phyloP scores from a whole-genome alignment of 2,797 vertebrate genomes.

The Lutjanus campechanus region DNA sequence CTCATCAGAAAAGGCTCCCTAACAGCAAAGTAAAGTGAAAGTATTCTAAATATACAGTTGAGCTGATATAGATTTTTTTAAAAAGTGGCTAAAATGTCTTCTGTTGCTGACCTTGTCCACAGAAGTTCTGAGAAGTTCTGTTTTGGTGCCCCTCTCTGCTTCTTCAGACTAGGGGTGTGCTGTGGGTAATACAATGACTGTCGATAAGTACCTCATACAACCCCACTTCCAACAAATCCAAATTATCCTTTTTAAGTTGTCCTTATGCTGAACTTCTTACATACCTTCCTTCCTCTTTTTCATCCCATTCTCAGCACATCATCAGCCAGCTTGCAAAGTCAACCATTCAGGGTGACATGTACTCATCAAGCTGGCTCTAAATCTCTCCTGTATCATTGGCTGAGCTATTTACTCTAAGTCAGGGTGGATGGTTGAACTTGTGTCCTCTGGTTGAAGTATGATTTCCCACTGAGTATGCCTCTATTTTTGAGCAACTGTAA shows the following conservation, averaged over 20 bases:
- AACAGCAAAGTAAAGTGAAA: no score
- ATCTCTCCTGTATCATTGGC: constrained; percentile 23
- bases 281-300: constrained; percentile 17
- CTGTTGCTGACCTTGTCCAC: no score
- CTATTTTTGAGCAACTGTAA: neutral
- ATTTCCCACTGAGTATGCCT: constrained; percentile 13
- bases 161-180: no score
- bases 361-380: constrained; percentile 42
- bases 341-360: constrained; percentile 45
- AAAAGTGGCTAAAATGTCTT: no score
- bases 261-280: constrained; percentile 25
- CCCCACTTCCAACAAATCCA: no score
- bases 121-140: no score
- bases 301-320: constrained; percentile 38
- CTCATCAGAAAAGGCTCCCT: no score
- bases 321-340: constrained; percentile 31
- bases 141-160: no score
- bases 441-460: constrained; percentile 17
- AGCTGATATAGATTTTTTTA: no score
- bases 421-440: constrained; percentile 16
- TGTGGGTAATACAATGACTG: no score
- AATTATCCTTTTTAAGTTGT: neutral
- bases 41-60: no score
- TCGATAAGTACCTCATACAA: no score
- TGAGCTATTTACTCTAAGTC: constrained; percentile 27